Evolutionary conservation across 2,888 invertebrate species (phyloP), one percentile per base, ranked within the genome.

Genomic region (Toxonevra muliebris): DNA sequence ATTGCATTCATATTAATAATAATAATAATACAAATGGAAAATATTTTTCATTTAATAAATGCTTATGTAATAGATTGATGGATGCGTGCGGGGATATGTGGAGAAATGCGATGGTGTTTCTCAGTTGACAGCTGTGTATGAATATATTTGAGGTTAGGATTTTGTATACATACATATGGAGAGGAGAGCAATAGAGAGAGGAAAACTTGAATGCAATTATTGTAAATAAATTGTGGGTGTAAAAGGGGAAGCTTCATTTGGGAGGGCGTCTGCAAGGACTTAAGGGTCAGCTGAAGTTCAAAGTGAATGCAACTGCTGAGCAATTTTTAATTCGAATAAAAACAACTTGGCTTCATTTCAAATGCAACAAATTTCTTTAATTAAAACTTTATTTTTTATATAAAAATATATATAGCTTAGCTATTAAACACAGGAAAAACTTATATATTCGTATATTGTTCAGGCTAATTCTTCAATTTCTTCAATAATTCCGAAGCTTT

Each of bases 401-500:
- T 30, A 7, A 30, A 30, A 30, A 30, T 30, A 30, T 30, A 30
- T 30, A 30, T 30, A 30, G 30, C 30, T 30, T 7, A 30, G 30
- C 30, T 30, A 30, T 30, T 30, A 2, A 30, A 30, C 30, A n/a
- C 30, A 30, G 7, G 2, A 2, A 30, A 30, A 2, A 7, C 7
- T 30, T 30, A 30, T 7, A 30, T 30, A 30, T 30, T 30, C n/a
- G n/a, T n/a, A n/a, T n/a, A n/a, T n/a, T 30, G 2, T 7, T 7
- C 30, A 30, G 30, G 3, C 30, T 61, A 71, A 62, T 73, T 76
- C 66, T 81, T 82, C 89, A 92, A 91, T 69, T 89, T 88, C 63
- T 87, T 86, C 1, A 93, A 84, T 60, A 92, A 87, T 75, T 90
- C 87, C 19, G 87, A 89, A 15, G 92, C 90, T 72, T 91, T 87